A percentile compares a stretch with the other conserved stretches of the same genome.
Conservation (phyloP, 2,113 vertebrate genomes). For the Hylia prasina region DNA sequence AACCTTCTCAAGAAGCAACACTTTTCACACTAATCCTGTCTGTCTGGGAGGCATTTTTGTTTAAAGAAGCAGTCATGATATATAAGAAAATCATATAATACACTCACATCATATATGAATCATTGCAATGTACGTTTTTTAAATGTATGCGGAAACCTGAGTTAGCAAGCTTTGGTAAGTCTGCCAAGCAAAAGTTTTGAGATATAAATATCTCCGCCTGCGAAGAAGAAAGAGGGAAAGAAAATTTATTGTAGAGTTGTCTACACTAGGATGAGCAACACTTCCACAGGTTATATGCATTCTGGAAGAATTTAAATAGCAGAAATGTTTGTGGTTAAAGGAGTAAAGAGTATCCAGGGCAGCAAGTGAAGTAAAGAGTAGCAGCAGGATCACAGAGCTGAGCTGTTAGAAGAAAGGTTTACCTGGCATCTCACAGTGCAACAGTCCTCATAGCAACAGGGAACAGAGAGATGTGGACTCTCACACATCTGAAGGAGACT, state of each 20-base stretch:
- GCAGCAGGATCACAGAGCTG: background rate
- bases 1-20: background rate
- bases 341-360: background rate
- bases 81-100: background rate
- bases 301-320: background rate
- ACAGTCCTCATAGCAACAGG: background rate
- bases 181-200: background rate
- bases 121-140: background rate
- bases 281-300: background rate
- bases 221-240: background rate
- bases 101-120: background rate
- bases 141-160: background rate
- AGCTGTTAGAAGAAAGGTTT: background rate
- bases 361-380: background rate
- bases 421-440: background rate
- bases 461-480: background rate
- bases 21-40: background rate
- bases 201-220: background rate
- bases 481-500: background rate
- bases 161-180: background rate
- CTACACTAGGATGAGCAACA: background rate
- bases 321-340: background rate
- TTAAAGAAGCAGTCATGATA: background rate
- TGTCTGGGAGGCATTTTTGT: background rate
- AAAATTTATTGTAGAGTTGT: background rate